Base-by-base conservation (phyloP, 2,888 invertebrate species). In the Sphaeridia pumilis region DNA sequence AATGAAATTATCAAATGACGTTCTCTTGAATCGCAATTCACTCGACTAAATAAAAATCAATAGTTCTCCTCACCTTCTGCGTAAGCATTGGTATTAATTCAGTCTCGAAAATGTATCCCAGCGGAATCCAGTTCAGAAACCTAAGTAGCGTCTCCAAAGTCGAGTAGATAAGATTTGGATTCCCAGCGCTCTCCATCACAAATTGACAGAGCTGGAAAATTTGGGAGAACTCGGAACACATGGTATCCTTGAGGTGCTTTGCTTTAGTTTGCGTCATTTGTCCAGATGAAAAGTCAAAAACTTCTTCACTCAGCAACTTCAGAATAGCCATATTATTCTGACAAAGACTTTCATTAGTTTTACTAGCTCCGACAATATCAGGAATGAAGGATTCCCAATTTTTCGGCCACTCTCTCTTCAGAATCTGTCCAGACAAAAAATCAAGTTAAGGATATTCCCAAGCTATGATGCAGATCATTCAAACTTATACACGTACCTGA, bases 241-340 rank as follows among this genome's bases (percentile, higher is more conserved):
- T 97, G 27, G 93, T 92, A 72, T 98, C 95, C 73, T 99, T 99
- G 47, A 99, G 76, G 76, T 98, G 94, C 73, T 95, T 95, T 2
- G 97, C 93, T 76, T 99, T 98, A 35, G 92, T 92, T 73, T 98
- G 97, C 34, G 98, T 99, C 72, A 99, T 84, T 73, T 95, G 93
- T 14, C 95, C 97, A 58, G 87, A 84, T 44, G 95, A 94, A 72
- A 97, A 99, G 70, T 99, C 97, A 75, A 99, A 99, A 41, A 98
- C 87, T 76, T 99, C 98, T 73, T 98, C 98, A 72, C 95, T 94
- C 34, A 98, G 77, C 58, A 99, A 76, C 71, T 95, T 95, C 60
- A 99, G 75, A 68, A 99, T 98, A 26, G 86, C 86, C 95, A 99
- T 98, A 71, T 99, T 99, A 73, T 99, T 99, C 75, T 97, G 95